These are phyloP conservation scores for Chaetops frenatus DNA, from an alignment of 2,113 vertebrate species.

Conservation along the genomic window DNA sequence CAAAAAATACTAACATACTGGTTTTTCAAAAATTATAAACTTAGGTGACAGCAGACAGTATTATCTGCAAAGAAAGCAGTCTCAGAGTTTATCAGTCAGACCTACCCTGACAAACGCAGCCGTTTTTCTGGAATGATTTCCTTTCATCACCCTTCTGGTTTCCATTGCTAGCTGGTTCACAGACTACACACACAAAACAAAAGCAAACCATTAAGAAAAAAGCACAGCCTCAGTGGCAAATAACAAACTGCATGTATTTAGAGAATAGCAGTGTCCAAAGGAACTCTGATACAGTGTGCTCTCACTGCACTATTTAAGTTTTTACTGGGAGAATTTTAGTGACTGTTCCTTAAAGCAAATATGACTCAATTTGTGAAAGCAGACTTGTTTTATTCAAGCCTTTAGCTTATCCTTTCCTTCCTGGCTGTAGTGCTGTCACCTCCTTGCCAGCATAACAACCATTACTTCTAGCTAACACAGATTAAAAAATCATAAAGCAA, in stretches of 20 bases:
- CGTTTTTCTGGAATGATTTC: constrained; percentile 93
- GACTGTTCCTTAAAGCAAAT: not conserved
- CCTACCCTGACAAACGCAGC: constrained; percentile 93
- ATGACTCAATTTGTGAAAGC: not conserved
- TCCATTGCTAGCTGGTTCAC: constrained; percentile 96
- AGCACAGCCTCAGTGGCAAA: not conserved
- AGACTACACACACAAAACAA: constrained; percentile 69
- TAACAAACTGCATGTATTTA: not conserved
- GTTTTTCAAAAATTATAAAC: not conserved
- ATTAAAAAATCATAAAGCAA: not conserved
- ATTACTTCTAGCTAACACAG: not conserved
- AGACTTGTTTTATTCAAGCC: not conserved
- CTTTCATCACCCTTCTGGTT: constrained; percentile 91
- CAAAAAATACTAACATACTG: not conserved
- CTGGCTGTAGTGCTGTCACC: not conserved
- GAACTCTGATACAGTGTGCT: too few relatives aligned
- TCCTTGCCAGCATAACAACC: not conserved
- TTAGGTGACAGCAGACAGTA: not conserved
- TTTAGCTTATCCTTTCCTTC: not conserved
- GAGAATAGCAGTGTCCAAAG: not conserved
- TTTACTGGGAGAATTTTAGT: not conserved
- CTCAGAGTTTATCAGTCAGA: not conserved
- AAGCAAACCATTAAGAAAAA: not conserved
- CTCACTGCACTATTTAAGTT: not conserved
- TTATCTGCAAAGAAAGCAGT: not conserved